Percentiles rank a stretch among this genome's conserved stretches.
These are phyloP conservation scores for Micrastur ruficollis DNA, from an alignment of 2,797 vertebrate species.

Conservation along the genomic window DNA sequence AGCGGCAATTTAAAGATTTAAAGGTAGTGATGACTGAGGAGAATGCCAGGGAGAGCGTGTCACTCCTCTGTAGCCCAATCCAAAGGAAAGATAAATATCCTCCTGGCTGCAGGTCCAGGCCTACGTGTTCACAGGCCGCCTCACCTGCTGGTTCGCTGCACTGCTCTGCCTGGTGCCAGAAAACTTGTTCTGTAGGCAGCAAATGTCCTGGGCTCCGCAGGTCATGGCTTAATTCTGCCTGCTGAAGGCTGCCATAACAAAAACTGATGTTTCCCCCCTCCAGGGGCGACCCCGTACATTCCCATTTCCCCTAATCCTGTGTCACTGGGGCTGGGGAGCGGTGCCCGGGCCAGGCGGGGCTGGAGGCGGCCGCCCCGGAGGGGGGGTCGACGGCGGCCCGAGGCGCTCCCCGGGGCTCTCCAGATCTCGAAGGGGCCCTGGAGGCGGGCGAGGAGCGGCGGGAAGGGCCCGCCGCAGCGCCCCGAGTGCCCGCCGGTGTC, in stretches of 20 bases:
- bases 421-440: background rate
- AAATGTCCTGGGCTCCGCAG: background rate
- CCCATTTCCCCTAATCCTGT: background rate
- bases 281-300: rapidly evolving
- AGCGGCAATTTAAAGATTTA: background rate
- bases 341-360: background rate
- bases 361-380: background rate
- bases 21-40: background rate
- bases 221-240: background rate
- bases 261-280: background rate
- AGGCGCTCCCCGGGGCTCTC: background rate
- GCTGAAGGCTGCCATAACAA: background rate
- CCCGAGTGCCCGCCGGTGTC: no score
- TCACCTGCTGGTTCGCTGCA: background rate
- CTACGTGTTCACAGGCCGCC: background rate
- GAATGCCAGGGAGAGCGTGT: background rate
- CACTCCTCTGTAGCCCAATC: background rate
- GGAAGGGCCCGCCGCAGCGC: background rate
- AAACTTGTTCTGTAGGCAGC: background rate
- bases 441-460: background rate
- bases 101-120: background rate
- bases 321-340: background rate
- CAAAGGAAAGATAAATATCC: background rate
- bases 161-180: background rate
- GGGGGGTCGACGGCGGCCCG: no score